Percentiles rank a stretch among this genome's conserved stretches.
These are phyloP conservation scores for Epinotia nisella DNA, from an alignment of 2,888 invertebrate genomes.

Conservation along the genomic window DNA sequence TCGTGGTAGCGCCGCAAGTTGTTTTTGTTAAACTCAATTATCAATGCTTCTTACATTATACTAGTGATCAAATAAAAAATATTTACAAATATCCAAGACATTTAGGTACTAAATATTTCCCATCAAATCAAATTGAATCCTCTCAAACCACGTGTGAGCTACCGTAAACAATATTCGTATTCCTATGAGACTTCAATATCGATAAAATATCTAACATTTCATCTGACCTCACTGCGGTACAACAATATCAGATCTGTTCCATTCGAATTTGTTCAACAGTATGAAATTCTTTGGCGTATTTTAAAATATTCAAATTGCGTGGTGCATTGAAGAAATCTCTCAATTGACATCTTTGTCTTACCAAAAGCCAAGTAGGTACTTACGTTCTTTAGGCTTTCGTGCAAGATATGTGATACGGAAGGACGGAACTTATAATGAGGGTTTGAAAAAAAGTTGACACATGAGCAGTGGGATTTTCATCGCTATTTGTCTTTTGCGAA, in stretches of 20 bases:
- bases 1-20: too few species aligned
- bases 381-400: slow-evolving; percentile 32
- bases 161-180: not conserved
- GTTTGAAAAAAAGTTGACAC: not conserved
- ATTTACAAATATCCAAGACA: too few species aligned
- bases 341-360: slow-evolving; percentile 38
- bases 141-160: not conserved
- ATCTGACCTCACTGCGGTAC: slow-evolving; percentile 12
- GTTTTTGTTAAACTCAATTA: too few species aligned
- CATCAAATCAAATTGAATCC: not conserved
- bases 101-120: not conserved
- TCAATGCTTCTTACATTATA: too few species aligned
- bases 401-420: slow-evolving; percentile 22
- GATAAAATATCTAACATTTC: slow-evolving; percentile 29
- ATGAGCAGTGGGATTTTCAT: slow-evolving; percentile 1
- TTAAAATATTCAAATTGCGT: slow-evolving; percentile 39
- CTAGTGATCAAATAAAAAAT: too few species aligned
- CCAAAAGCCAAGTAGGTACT: slow-evolving; percentile 37
- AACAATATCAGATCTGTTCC: slow-evolving; percentile 29
- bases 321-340: slow-evolving; percentile 23
- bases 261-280: slow-evolving; percentile 28
- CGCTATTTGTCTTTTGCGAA: slow-evolving; percentile 1
- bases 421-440: slow-evolving; percentile 39
- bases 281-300: slow-evolving; percentile 35
- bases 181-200: slow-evolving; percentile 12